A percentile compares a stretch with the other conserved stretches of the same genome.
Conservation (phyloP, 53 echinoderm and acorn worm genomes). For the Patiria pectinifera region DNA sequence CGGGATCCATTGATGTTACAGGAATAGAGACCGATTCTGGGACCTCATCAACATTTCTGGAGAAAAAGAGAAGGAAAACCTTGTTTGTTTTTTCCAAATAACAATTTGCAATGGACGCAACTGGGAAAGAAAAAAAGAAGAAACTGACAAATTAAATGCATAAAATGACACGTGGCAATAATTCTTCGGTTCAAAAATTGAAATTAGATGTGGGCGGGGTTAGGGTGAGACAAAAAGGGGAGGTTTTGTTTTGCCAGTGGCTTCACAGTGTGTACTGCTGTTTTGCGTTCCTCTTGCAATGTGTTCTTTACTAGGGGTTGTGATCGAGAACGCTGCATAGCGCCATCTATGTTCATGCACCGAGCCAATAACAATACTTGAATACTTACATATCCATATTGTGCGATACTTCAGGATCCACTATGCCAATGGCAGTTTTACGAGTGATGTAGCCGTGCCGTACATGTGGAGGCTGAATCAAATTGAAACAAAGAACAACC, state of each 20-base stretch:
- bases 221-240: no score
- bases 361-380: background rate
- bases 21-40: slow-evolving; percentile 76
- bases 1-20: slow-evolving; percentile 67
- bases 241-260: no score
- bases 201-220: no score
- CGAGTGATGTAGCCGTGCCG: slow-evolving; percentile 94
- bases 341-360: background rate
- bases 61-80: slow-evolving; percentile 6
- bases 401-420: slow-evolving; percentile 95
- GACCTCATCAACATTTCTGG: slow-evolving; percentile 78
- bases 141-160: background rate
- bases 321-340: no score
- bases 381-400: slow-evolving; percentile 95
- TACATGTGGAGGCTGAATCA: slow-evolving; percentile 82
- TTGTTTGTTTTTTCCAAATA: background rate
- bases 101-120: background rate
- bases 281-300: no score
- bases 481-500: background rate
- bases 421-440: slow-evolving; percentile 92
- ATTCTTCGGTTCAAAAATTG: background rate
- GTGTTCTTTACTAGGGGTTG: no score
- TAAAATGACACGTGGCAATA: no score
- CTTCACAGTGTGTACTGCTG: no score
- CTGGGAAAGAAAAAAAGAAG: background rate